Evolutionary conservation across 1,140 invertebrate genomes (phyloP), one percentile per base, ranked within the genome.

Genomic region (Drosophila nebulosa): DNA sequence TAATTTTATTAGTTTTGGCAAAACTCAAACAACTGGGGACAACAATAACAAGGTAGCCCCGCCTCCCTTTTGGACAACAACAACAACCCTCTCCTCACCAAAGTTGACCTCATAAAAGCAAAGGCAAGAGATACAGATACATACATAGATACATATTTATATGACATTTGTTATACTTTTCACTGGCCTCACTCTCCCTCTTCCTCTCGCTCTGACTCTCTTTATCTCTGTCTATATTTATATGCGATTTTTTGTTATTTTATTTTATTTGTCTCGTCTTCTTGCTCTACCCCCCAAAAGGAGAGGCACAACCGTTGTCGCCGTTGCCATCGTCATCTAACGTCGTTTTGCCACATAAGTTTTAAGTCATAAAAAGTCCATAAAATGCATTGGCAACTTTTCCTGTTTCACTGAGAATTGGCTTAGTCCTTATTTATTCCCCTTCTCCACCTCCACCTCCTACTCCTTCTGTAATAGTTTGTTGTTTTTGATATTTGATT

Each of bases 1-100:
- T 88, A 88, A 88, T 88, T 88, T 88, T 88, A 88, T 88, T 88
- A 88, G 83, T 88, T 83, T 83, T 83, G 78, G 72, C 83, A 79
- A 76, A 83, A 79, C 83, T 88, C 83, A 88, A 88, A 79, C 83
- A 88, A 88, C 79, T 88, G 83, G 75, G 75, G 84, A 73, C 81
- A 74, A 81, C 74, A 85, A 81, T 78, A 70, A 80, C 69, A 81
- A 86, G 78, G 78, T 76, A 74, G 39, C 59, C 42, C 59, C 10
- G 10, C n/a, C 36, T 9, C 10, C 30, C 50, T 7, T 39, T 36
- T 35, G 14, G 46, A 22, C 36, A 39, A 39, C 30, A 24, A 3
- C 24, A 24, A 2, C 24, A 1, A 2, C 30, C 10, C 9, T 32
- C 30, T 10, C 30, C 24, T 4, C 24, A 24, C 4, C 24, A 2